Percentiles rank a stretch among this genome's conserved stretches.
Evolutionary conservation across 2,113 vertebrate species (phyloP).

Genomic region (Protobothrops mucrosquamatus): DNA sequence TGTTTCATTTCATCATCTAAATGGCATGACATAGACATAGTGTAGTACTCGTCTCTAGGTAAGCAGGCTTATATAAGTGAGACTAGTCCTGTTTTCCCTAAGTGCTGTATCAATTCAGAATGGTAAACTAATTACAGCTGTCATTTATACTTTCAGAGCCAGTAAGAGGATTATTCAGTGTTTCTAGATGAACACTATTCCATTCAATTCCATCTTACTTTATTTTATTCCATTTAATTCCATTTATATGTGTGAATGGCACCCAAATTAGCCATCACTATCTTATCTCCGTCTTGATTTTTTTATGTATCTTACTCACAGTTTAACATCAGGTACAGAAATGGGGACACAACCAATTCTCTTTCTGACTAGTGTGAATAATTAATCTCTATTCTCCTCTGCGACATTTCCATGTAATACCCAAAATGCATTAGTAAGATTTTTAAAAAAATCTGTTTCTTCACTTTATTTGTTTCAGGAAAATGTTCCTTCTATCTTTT

Average conservation of each 20-base stretch:
- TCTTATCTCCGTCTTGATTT: background rate
- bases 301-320: background rate
- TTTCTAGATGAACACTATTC: background rate
- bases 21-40: background rate
- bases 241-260: background rate
- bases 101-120: background rate
- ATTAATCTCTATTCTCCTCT: background rate
- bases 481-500: background rate
- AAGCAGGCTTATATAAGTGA: background rate
- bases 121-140: background rate
- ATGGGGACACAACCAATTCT: background rate
- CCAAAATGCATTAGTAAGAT: background rate
- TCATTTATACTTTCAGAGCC: background rate
- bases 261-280: background rate
- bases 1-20: background rate
- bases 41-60: background rate
- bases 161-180: background rate
- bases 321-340: background rate
- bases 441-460: background rate
- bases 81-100: background rate
- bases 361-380: conserved; percentile 9
- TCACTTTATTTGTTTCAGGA: background rate
- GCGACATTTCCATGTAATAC: background rate
- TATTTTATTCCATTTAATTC: background rate
- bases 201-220: background rate